phyloP scores from a whole-genome alignment of 2,113 vertebrate genomes.

The Apistogramma diplotaenia region DNA sequence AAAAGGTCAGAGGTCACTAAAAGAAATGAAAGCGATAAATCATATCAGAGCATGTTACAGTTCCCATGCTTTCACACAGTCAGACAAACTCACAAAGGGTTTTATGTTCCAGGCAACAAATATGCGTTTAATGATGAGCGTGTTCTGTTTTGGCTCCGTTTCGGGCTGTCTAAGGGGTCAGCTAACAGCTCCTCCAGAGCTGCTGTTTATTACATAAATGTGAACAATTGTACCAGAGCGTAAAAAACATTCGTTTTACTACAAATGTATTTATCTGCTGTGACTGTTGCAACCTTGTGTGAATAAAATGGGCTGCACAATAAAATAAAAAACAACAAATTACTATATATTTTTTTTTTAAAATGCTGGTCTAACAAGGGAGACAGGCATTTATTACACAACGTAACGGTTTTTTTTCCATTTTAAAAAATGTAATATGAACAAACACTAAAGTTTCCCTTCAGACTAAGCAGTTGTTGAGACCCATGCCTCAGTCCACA shows the following conservation, averaged over 20 bases:
- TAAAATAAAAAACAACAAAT: too few species aligned
- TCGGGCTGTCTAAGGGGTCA: background rate
- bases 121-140: background rate
- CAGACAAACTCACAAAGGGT: background rate
- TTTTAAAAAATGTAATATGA: background rate
- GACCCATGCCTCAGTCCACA: too few species aligned
- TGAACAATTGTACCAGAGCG: background rate
- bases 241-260: background rate
- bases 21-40: background rate
- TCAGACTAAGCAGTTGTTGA: background rate
- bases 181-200: background rate
- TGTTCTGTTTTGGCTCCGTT: background rate
- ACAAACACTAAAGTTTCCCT: too few species aligned
- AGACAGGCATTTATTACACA: background rate
- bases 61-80: background rate
- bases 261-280: background rate
- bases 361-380: too few species aligned
- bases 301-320: background rate
- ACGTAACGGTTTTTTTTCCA: background rate
- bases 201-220: background rate
- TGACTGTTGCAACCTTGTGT: background rate
- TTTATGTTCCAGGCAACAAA: background rate
- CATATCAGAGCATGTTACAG: background rate
- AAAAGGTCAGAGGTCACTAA: background rate
- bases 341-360: too few species aligned